These are phyloP conservation scores for Caenorhabditis latens DNA, from an alignment of 1,140 invertebrate species.

Conservation along the genomic window DNA sequence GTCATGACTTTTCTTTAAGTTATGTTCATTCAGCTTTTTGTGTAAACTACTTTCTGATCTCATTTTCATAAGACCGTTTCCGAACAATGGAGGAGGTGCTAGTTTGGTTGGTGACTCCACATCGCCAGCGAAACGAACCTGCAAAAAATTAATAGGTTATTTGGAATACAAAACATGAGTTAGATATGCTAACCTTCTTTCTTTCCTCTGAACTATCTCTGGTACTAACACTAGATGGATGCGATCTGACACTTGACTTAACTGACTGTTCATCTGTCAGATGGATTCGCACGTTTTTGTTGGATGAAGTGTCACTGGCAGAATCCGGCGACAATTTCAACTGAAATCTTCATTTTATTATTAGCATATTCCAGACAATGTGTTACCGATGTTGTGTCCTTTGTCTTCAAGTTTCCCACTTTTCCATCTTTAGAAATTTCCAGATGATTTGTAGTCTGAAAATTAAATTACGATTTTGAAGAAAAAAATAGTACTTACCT, in stretches of 20 bases:
- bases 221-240: slow-evolving; percentile 33
- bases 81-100: slow-evolving; percentile 20
- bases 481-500: slow-evolving; percentile 5
- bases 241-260: slow-evolving; percentile 42
- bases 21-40: slow-evolving; percentile 9
- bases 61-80: slow-evolving; percentile 58
- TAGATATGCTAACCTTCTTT: slow-evolving; percentile 52
- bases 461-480: not conserved
- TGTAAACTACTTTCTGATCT: slow-evolving; percentile 57
- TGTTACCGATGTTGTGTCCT: slow-evolving; percentile 21
- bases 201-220: slow-evolving; percentile 58
- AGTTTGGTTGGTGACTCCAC: slow-evolving; percentile 13
- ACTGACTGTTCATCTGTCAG: slow-evolving; percentile 17
- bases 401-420: slow-evolving; percentile 9
- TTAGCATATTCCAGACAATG: not conserved
- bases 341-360: not conserved
- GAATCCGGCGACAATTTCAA: slow-evolving; percentile 53
- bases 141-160: not conserved
- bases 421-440: slow-evolving; percentile 16
- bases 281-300: slow-evolving; percentile 32
- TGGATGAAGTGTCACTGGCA: not conserved
- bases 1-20: not conserved
- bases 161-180: not conserved
- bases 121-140: slow-evolving; percentile 55
- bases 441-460: slow-evolving; percentile 14